Evolutionary conservation across 2,888 invertebrate genomes (phyloP).

Genomic region (Eristalis pertinax): DNA sequence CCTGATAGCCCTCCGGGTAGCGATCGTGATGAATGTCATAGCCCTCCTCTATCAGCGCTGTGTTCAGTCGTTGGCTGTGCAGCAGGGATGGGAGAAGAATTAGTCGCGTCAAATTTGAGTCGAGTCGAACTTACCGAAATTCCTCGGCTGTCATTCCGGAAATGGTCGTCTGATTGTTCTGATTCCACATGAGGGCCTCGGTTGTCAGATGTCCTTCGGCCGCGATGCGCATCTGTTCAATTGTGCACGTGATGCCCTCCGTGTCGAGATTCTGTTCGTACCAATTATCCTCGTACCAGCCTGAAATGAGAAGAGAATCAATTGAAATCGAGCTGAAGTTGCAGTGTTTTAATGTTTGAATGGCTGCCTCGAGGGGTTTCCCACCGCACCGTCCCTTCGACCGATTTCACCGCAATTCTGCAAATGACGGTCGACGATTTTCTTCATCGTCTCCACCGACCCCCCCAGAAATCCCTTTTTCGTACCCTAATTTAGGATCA

Average conservation of each 20-base stretch:
- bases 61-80: slow-evolving; percentile 88
- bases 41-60: slow-evolving; percentile 89
- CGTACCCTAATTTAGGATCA: neutral
- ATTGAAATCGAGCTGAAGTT: neutral
- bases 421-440: neutral
- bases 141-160: slow-evolving; percentile 97
- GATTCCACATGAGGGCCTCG: slow-evolving; percentile 99
- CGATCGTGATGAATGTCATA: slow-evolving; percentile 93
- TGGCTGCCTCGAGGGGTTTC: too few relatives aligned
- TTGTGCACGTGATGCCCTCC: slow-evolving; percentile 95
- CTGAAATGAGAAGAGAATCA: slow-evolving; percentile 81
- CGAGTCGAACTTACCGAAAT: slow-evolving; percentile 85
- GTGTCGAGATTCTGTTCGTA: slow-evolving; percentile 93
- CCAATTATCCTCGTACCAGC: slow-evolving; percentile 99
- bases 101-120: neutral
- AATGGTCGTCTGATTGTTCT: slow-evolving; percentile 95
- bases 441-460: neutral
- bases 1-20: slow-evolving; percentile 97
- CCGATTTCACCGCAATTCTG: neutral
- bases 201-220: slow-evolving; percentile 99
- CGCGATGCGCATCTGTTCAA: slow-evolving; percentile 95
- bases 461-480: neutral
- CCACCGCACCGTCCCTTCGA: neutral
- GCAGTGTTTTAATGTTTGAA: too few relatives aligned
- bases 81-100: neutral